Evolutionary conservation across 2,113 vertebrate genomes (phyloP).

Genomic region (Eonycteris spelaea): DNA sequence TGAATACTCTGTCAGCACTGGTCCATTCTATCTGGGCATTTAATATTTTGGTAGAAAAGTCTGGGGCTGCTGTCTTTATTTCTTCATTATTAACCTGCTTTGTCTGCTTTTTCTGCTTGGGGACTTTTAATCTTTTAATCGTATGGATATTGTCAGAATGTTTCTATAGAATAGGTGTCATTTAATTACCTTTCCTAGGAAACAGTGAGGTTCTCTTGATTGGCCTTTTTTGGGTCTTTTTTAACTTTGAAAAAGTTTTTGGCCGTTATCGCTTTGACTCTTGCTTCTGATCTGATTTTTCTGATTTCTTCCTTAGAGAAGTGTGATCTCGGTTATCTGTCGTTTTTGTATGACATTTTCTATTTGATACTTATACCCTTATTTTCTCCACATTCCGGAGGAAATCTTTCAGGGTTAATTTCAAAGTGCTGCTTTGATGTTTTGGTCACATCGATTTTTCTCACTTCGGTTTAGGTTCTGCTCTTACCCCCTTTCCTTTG

Average conservation of each 20-base stretch:
- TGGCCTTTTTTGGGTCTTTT: not conserved
- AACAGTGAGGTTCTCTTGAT: not conserved
- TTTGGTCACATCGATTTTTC: not conserved
- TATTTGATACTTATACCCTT: not conserved
- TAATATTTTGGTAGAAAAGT: fast-evolving
- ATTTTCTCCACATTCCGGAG: not conserved
- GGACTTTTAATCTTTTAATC: not conserved
- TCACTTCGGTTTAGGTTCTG: not conserved
- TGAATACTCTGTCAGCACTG: not conserved
- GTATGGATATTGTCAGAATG: not conserved
- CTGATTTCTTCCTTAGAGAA: not conserved
- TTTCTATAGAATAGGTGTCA: not conserved
- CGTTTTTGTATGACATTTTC: not conserved
- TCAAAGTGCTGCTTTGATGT: not conserved
- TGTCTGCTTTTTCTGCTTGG: not conserved
- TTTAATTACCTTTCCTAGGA: not conserved
- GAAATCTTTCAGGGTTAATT: not conserved
- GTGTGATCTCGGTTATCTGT: not conserved
- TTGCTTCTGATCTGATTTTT: constrained; percentile 3
- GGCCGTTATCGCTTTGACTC: not conserved
- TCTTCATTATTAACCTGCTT: not conserved
- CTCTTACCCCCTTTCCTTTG: not conserved
- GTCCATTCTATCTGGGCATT: not conserved
- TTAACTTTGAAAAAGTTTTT: not conserved
- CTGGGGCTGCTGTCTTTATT: not conserved